Conservation (phyloP, 2,113 vertebrate species). For the Cacatua alba region DNA sequence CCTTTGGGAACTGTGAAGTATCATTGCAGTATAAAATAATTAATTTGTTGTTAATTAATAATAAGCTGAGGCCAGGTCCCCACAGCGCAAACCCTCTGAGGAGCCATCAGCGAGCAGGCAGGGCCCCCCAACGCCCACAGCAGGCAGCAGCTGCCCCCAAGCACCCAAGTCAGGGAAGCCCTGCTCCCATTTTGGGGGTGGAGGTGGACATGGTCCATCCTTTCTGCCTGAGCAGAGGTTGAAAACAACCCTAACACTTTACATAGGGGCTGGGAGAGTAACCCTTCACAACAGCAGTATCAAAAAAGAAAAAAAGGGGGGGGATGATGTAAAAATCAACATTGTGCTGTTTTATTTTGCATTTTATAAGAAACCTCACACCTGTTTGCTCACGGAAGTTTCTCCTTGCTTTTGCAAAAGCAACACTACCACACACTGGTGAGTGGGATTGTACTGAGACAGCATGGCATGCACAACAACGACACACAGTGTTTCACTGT, state of each 20-base stretch:
- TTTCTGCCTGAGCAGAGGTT: neutral
- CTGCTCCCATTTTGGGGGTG: neutral
- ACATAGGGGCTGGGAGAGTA: neutral
- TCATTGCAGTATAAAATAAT: neutral
- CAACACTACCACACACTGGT: neutral
- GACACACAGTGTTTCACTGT: neutral
- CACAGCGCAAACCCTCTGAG: rapidly evolving
- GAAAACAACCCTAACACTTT: neutral
- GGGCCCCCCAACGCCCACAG: neutral
- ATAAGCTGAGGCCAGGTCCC: rapidly evolving
- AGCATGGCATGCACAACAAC: neutral
- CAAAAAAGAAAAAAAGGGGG: neutral
- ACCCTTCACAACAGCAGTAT: neutral
- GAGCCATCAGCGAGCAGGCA: rapidly evolving
- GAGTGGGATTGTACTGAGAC: neutral
- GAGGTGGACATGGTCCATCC: neutral
- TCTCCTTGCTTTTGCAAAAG: neutral
- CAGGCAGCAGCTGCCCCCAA: neutral
- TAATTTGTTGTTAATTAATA: neutral
- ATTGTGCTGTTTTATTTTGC: neutral
- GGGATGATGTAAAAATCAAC: neutral
- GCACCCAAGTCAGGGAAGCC: neutral
- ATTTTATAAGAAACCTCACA: neutral
- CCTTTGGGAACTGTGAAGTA: neutral
- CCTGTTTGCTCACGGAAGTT: neutral